Base-by-base conservation (phyloP, 2,888 invertebrate genomes). In the Tipula vernalis region DNA sequence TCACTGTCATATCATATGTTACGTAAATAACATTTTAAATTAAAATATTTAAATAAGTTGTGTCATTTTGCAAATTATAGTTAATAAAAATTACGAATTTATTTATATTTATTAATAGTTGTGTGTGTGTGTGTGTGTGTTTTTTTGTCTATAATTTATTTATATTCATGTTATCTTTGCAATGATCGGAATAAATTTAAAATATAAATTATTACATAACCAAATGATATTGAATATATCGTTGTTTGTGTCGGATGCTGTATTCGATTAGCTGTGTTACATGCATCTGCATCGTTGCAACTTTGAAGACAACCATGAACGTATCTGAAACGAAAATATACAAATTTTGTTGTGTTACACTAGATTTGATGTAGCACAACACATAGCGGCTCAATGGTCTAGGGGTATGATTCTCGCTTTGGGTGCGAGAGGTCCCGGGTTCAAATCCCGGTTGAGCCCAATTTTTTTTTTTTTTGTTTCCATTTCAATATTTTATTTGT, bases 271-370 rank as follows among this genome's bases (percentile, higher is more conserved):
- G 84, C 90, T 1, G 89, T 88, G 91, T 98, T 98, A 92, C 98
- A 98, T 10, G 97, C 98, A 91, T 98, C 98, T 0, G 96, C 96
- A 90, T 97, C 97, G 90, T 95, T 96, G 92, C 98, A 98, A 89
- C 97, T 97, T 90, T 98, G 97, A n/a, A 98, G 95, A 91, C 98
- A 98, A 87, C 98, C 98, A 89, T 95, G 95, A 88, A 97, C 96
- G 90, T 97, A 97, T 90, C 97, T 97, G 91, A 10, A 92, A 91
- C 85, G 15, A 51, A 28, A 85, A 87, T 18, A 85, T 47, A 10
- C n/a, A 57, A 57, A 36, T 39, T 15, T 86, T 41, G 13, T 85
- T 12, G 6, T 84, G n/a, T 44, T 85, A 10, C 39, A 5, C 83
- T 86, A 18, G 28, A 18, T 28, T 0, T 71, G 5, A 39, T 71